Percentiles rank a stretch among this genome's conserved stretches.
phyloP scores from a whole-genome alignment of 2,888 invertebrate species.

The Mamestra brassicae region DNA sequence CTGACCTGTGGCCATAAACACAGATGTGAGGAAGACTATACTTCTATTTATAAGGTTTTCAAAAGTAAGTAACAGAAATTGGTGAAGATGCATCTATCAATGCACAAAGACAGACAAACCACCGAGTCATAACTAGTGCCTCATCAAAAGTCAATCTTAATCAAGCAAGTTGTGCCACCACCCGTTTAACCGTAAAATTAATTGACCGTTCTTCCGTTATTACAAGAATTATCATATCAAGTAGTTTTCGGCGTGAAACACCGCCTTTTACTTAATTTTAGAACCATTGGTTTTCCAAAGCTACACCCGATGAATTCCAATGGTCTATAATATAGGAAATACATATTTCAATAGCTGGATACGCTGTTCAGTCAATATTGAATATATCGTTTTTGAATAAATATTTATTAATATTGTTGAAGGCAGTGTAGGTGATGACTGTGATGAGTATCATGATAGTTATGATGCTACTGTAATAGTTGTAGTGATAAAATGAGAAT shows the following conservation, averaged over 20 bases:
- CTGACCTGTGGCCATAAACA: neutral
- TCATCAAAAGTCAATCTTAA: slow-evolving; percentile 58
- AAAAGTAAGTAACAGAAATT: neutral
- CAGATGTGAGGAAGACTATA: neutral
- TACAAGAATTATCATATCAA: slow-evolving; percentile 69
- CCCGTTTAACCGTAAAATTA: slow-evolving; percentile 65
- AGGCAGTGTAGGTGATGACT: neutral
- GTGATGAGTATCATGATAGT: slow-evolving; percentile 18
- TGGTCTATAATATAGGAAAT: slow-evolving; percentile 11
- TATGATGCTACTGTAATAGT: slow-evolving; percentile 8
- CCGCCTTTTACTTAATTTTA: slow-evolving; percentile 53
- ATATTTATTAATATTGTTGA: slow-evolving; percentile 12
- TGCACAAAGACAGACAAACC: slow-evolving; percentile 11
- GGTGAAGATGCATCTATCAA: neutral
- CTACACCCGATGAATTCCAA: slow-evolving; percentile 42
- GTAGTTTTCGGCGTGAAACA: slow-evolving; percentile 62
- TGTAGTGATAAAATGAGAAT: slow-evolving; percentile 19
- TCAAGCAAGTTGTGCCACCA: slow-evolving; percentile 59
- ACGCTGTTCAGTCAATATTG: slow-evolving; percentile 21
- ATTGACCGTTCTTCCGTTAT: slow-evolving; percentile 70
- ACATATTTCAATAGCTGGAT: slow-evolving; percentile 9
- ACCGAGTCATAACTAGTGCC: slow-evolving; percentile 19
- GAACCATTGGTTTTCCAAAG: slow-evolving; percentile 47
- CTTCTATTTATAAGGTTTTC: neutral
- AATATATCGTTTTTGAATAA: slow-evolving; percentile 9